Base-by-base conservation (phyloP, 2,797 vertebrate genomes). In the Eulemur rubriventer region DNA sequence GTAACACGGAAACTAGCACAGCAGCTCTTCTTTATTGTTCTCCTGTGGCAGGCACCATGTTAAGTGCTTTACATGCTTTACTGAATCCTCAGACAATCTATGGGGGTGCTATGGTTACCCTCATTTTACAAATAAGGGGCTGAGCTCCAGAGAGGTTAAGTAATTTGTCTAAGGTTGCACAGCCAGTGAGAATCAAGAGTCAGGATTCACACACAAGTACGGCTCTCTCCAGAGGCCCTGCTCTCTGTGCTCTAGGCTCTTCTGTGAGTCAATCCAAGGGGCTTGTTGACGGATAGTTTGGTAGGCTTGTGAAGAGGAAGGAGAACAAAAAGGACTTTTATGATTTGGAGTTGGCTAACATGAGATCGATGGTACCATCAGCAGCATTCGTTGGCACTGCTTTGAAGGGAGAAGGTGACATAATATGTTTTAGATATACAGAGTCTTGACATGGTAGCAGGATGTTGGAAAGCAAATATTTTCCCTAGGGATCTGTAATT, bases 31-130 rank as follows among this genome's bases (percentile, higher is more conserved):
- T 26, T 48, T 1, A 6, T 7, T 1, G 1, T 24, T 18, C 4
- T 46, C 20, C 28, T 10, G 33, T 10, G 7, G 43, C 28, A 30
- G 41, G 43, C 35, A 0, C 4, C 61, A 13, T 0, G n/a, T 4
- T 20, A 1, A 12, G 12, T 41, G 5, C 55, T 26, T 11, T 14
- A n/a, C 7, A 61, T 4, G 28, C 0, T 0, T 11, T 30, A 17
- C 2, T 22, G 43, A 28, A n/a, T 48, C 24, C 26, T 69, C 41
- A 50, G 2, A 28, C n/a, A 33, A 16, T 28, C 14, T 41, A 9
- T 1, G 2, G 9, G 16, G 14, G 73, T 4, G 20, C 52, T 35
- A 10, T 4, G 14, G 16, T 33, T n/a, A 11, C 20, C 24, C 52
- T 26, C n/a, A 13, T 16, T 52, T 84, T 18, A 43, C 63, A 33